A percentile compares a stretch with the other conserved stretches of the same genome.
phyloP scores from a whole-genome alignment of 2,113 vertebrate genomes.

The Xiphophorus couchianus region DNA sequence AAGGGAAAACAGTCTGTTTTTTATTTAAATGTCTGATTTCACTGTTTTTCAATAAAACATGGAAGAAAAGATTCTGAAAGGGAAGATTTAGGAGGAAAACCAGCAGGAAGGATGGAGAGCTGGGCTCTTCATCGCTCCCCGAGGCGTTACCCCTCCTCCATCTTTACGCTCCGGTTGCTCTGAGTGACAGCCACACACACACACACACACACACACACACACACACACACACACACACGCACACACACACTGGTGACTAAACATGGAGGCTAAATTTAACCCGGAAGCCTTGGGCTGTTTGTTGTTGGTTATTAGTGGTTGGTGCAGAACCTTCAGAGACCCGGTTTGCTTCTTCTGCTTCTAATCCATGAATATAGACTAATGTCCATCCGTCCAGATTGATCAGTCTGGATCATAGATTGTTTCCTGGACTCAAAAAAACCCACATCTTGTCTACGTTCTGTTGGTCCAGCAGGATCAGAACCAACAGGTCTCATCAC shows the following conservation, averaged over 20 bases:
- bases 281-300: constrained; percentile 35
- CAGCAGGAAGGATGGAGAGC: not conserved
- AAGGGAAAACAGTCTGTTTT: no score
- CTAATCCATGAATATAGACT: no score
- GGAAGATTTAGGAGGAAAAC: no score
- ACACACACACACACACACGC: constrained; percentile 25
- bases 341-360: not conserved
- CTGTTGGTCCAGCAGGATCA: no score
- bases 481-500: no score
- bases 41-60: no score
- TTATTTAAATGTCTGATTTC: not conserved
- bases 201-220: constrained; percentile 30
- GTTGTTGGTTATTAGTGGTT: constrained; percentile 2
- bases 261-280: constrained; percentile 55
- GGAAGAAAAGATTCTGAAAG: no score
- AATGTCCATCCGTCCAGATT: no score
- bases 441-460: no score
- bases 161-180: constrained; percentile 38
- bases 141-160: constrained; percentile 56
- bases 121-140: constrained; percentile 32
- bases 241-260: constrained; percentile 38
- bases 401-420: no score
- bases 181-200: constrained; percentile 61
- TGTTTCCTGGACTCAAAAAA: no score
- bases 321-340: not conserved